A percentile compares a stretch with the other conserved stretches of the same genome.
Conservation (phyloP, 2,888 invertebrate species). For the Dicycla oo region DNA sequence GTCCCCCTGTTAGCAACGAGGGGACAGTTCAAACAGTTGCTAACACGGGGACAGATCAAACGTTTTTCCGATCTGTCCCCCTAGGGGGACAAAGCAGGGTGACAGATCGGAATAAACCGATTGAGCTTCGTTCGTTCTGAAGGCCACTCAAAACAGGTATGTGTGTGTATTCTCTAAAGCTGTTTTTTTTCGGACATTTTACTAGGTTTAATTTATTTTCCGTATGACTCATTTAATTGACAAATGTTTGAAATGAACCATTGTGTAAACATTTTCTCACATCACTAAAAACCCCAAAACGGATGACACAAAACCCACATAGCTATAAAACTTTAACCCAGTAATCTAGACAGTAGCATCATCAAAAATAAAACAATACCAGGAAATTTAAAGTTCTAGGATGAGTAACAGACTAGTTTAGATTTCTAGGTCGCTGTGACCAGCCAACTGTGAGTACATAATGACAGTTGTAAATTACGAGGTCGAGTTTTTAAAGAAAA, state of each 20-base stretch:
- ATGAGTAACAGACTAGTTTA: slow-evolving; percentile 67
- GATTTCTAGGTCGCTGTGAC: slow-evolving; percentile 64
- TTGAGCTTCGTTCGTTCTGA: background rate
- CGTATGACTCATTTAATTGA: slow-evolving; percentile 7
- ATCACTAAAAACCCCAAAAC: slow-evolving; percentile 27
- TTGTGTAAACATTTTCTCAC: slow-evolving; percentile 50
- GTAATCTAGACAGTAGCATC: slow-evolving; percentile 29
- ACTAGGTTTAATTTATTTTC: slow-evolving; percentile 12
- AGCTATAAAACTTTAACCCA: slow-evolving; percentile 35
- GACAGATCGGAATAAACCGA: no score
- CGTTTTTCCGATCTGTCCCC: no score
- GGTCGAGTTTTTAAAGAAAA: slow-evolving; percentile 37
- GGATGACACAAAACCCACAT: slow-evolving; percentile 39
- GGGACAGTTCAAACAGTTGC: no score
- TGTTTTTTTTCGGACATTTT: background rate
- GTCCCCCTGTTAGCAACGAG: no score
- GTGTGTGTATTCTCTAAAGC: background rate
- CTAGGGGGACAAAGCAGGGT: no score
- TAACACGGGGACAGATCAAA: no score
- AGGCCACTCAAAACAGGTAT: background rate
- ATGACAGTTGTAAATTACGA: slow-evolving; percentile 51
- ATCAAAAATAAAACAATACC: slow-evolving; percentile 59
- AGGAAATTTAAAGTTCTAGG: slow-evolving; percentile 64
- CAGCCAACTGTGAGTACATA: slow-evolving; percentile 64
- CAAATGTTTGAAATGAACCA: slow-evolving; percentile 24